Evolutionary conservation across 2,888 invertebrate genomes (phyloP).

Genomic region (Elaeidobius kamerunicus): DNA sequence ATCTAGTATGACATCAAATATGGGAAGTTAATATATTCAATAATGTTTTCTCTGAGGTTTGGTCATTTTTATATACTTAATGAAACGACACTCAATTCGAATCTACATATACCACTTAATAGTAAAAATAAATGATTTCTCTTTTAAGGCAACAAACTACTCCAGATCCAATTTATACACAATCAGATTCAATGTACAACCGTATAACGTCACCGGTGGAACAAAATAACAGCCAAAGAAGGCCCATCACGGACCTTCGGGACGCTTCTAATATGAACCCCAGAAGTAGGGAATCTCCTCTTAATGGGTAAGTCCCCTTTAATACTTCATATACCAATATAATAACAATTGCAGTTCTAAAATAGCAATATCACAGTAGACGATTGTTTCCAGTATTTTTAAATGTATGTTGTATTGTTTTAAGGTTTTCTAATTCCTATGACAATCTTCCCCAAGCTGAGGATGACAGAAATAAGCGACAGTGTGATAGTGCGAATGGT

Average conservation of each 20-base stretch:
- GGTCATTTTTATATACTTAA: too few relatives aligned
- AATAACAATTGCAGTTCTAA: neutral
- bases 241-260: slow-evolving; percentile 48
- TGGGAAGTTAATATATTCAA: too few relatives aligned
- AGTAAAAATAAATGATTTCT: too few relatives aligned
- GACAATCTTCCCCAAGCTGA: slow-evolving; percentile 29
- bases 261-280: slow-evolving; percentile 53
- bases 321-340: neutral
- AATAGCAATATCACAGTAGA: neutral
- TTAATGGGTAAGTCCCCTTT: slow-evolving; percentile 26
- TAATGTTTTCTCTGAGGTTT: too few relatives aligned
- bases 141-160: slow-evolving; percentile 17
- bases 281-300: slow-evolving; percentile 46
- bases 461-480: slow-evolving; percentile 28
- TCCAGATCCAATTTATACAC: slow-evolving; percentile 20
- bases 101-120: too few relatives aligned
- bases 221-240: slow-evolving; percentile 44
- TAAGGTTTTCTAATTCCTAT: slow-evolving; percentile 28
- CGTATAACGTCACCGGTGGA: slow-evolving; percentile 29
- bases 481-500: slow-evolving; percentile 37
- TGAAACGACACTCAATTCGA: too few relatives aligned
- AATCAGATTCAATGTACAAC: slow-evolving; percentile 17
- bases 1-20: too few relatives aligned
- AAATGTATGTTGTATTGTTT: slow-evolving; percentile 8
- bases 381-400: neutral